phyloP scores from a whole-genome alignment of 2,113 vertebrate genomes.

The Myotis yumanensis region DNA sequence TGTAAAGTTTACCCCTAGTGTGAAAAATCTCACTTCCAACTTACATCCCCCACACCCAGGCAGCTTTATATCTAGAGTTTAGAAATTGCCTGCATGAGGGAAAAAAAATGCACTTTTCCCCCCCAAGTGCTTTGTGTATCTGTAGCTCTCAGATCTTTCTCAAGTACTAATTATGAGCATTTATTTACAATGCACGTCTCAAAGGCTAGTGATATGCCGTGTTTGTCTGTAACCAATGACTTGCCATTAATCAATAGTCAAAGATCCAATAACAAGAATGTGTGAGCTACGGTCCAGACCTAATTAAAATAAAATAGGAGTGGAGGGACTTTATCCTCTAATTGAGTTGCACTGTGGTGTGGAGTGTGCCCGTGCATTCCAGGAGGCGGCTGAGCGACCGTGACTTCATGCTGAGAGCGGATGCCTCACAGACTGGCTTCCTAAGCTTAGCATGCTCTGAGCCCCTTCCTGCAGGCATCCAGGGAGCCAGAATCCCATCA shows the following conservation, averaged over 20 bases:
- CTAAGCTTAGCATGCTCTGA: not conserved
- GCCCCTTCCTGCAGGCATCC: not conserved
- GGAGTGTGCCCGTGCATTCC: not conserved
- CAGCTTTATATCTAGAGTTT: not conserved
- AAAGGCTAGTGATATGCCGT: not conserved
- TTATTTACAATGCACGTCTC: not conserved
- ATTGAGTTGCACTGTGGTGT: not conserved
- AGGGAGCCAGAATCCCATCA: not conserved
- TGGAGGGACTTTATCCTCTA: not conserved
- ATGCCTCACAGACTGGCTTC: not conserved
- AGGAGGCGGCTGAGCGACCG: not conserved
- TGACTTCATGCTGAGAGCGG: not conserved
- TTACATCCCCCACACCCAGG: not conserved
- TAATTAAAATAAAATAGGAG: conserved; percentile 37
- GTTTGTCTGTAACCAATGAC: conserved; percentile 3
- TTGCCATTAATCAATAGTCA: conserved; percentile 63
- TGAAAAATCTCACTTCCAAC: conserved; percentile 60
- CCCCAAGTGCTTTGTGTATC: not conserved
- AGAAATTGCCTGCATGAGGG: not conserved
- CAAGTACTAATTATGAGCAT: not conserved
- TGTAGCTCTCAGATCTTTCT: not conserved
- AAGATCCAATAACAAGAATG: conserved; percentile 40
- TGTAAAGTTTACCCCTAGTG: conserved; percentile 40
- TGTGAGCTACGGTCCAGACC: not conserved
- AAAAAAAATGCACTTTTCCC: not conserved